Conservation (phyloP, 2,888 invertebrate species). For the Tetramorium bicarinatum region DNA sequence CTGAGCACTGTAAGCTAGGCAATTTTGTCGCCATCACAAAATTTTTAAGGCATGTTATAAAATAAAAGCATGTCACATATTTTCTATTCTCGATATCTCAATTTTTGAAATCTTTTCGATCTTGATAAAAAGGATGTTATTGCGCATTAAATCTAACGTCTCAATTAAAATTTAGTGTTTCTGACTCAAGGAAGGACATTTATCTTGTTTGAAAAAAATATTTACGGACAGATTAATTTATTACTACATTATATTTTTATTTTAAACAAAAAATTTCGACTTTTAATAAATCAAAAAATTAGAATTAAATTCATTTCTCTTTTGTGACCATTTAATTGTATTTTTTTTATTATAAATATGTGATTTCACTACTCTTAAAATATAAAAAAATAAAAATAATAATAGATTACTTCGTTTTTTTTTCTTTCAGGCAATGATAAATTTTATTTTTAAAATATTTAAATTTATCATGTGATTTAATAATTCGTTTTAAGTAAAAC, state of each 20-base stretch:
- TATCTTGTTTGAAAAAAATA: neutral
- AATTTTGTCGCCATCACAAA: slow-evolving; percentile 1
- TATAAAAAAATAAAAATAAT: neutral
- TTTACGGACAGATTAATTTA: neutral
- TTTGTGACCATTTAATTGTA: neutral
- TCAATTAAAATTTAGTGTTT: slow-evolving; percentile 1
- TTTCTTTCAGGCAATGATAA: neutral
- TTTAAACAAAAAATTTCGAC: neutral
- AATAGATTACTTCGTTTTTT: neutral
- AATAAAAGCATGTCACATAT: neutral
- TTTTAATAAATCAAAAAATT: neutral
- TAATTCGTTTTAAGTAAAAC: neutral
- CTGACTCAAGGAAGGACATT: neutral
- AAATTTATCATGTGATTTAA: neutral
- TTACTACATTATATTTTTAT: neutral
- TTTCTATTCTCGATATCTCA: neutral
- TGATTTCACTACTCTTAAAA: neutral
- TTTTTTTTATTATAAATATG: neutral
- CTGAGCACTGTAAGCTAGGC: neutral
- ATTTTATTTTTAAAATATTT: neutral
- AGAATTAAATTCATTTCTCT: neutral
- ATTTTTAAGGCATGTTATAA: slow-evolving; percentile 8
- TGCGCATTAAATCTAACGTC: neutral
- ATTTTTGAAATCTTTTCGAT: neutral
- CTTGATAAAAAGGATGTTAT: neutral